phyloP scores from a whole-genome alignment of 2,888 invertebrate species.

The Tetramorium bicarinatum region DNA sequence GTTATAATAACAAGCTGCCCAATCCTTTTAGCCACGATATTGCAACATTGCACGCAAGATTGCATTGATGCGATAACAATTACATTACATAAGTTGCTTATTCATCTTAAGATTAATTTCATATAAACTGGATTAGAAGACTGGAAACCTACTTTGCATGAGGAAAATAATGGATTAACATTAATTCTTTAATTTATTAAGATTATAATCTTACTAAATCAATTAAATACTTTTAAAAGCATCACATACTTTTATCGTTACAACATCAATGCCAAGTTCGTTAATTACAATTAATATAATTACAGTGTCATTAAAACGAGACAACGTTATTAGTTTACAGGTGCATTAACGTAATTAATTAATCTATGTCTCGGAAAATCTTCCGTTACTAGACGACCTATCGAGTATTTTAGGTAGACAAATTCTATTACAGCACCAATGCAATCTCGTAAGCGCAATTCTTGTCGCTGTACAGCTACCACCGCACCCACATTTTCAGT shows the following conservation, averaged over 20 bases:
- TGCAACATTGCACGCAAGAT: not conserved
- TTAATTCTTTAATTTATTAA: not conserved
- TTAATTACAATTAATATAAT: slow-evolving; percentile 37
- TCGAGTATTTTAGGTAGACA: not conserved
- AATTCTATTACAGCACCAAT: not conserved
- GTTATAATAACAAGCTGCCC: not conserved
- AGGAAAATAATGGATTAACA: not conserved
- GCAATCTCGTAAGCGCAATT: not conserved
- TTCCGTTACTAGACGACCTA: not conserved
- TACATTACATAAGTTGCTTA: not conserved
- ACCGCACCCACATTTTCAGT: slow-evolving; percentile 38
- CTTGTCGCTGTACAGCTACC: not conserved
- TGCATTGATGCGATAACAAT: slow-evolving; percentile 12
- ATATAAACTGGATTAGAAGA: not conserved
- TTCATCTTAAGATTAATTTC: slow-evolving; percentile 1
- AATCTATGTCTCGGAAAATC: slow-evolving; percentile 16
- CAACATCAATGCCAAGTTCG: not conserved
- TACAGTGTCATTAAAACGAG: not conserved
- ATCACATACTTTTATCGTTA: not conserved
- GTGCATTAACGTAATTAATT: slow-evolving; percentile 40
- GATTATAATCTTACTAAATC: not conserved
- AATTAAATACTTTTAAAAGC: not conserved
- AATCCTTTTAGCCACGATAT: not conserved
- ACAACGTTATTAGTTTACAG: not conserved
- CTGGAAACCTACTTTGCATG: not conserved